Base-by-base conservation (phyloP, 2,888 invertebrate species). In the Stomorhina lunata region DNA sequence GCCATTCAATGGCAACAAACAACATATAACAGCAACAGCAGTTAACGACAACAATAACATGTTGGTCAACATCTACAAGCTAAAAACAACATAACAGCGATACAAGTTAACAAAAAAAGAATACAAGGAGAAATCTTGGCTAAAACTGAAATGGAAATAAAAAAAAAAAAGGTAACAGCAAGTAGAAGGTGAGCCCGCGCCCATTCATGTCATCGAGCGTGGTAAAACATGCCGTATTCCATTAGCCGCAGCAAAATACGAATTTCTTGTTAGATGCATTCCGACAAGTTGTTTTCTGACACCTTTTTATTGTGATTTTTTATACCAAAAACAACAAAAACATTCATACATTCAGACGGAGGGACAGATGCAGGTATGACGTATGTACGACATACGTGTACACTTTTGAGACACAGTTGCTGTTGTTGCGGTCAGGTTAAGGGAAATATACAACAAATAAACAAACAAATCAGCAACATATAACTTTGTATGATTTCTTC, bases 221-320 rank as follows among this genome's bases (percentile, higher is more conserved):
- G 89, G 89, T 89, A 89, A 89, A 89, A 90, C 89, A 90, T 89
- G 90, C 89, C 88, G 87, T 88, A 89, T 90, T 90, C 89, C 89
- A 89, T 90, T 90, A 89, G 89, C 87, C 81, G 83, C 84, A 84
- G 88, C 89, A 90, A 91, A 91, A 91, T 91, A 87, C 91, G 89
- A 91, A 91, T 91, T 91, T 90, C 91, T 91, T 91, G 91, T 91
- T 91, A 91, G 90, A 91, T 91, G 91, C 90, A 90, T 91, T 90
- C 90, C 90, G 90, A 91, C 91, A 91, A 91, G 90, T 91, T 91
- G 90, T 91, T 91, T 90, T 89, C 91, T 91, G 91, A 91, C 90
- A 91, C 90, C 90, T 90, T 89, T 88, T 85, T 82, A 84, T 84
- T 69, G 68, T 68, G 40, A 68, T 65, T 37, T 25, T 57, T 65